Evolutionary conservation across 2,888 invertebrate species (phyloP), one percentile per base, ranked within the genome.

Genomic region (Smittia sp.): DNA sequence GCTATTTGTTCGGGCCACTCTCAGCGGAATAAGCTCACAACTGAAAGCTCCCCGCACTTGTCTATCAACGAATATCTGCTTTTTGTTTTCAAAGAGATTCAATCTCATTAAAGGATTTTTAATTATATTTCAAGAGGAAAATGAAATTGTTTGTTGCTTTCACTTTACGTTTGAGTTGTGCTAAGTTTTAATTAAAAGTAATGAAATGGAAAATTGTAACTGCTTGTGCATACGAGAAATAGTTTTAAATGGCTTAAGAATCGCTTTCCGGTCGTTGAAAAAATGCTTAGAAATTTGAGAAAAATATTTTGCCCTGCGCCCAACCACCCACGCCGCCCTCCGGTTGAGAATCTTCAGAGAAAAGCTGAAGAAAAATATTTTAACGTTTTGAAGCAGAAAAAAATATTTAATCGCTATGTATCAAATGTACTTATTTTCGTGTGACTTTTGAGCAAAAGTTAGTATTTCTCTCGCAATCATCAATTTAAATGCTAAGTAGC

Each of bases 1-100:
- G 89, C 70, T 88, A 91, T 78, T 85, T 93, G 15, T 93, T 93
- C 80, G 93, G 93, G 62, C 93, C 93, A 46, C 83, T 93, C 13
- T 9, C 46, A 1, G 41, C 41, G 1, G 46, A 73, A 7, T 73
- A 65, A 68, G 85, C 24, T 70, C 11, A 46, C 39, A 41, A 13
- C 18, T 22, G 18, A 22, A 58, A 22, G 7, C 22, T 58, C 58
- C n/a, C n/a, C n/a, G n/a, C n/a, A 11, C 46, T 58, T 18, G 13
- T 46, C 46, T 46, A 15, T 58, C 58, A 22, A 58, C 58, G 9
- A 58, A 58, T 58, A 6, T 22, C 15, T 22, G 58, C 58, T 58
- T 22, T 22, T 9, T 46, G 46, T 46, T 15, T 11, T 62, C 7
- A 27, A 65, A 65, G 15, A 27, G 22, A 22, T 58, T 58, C n/a